Conservation (phyloP, 2,113 vertebrate species). For the Amblyornis subalaris region DNA sequence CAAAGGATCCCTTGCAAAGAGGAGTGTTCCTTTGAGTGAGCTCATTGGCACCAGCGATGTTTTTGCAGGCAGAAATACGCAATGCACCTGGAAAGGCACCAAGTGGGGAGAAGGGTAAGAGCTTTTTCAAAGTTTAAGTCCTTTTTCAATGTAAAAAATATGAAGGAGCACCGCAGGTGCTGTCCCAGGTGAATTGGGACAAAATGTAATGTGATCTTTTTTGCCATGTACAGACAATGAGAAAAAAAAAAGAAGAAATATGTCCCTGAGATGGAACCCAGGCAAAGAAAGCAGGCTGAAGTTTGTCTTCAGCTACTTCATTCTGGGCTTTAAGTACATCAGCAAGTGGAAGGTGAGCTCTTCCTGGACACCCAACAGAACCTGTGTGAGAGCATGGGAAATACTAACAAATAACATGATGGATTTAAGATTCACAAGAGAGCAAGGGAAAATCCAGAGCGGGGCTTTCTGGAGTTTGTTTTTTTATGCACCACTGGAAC, state of each 20-base stretch:
- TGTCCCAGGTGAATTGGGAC: not conserved
- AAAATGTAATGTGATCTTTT: not conserved
- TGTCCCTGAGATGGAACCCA: not conserved
- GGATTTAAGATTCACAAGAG: not conserved
- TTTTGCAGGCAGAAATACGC: not conserved
- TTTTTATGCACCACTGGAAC: constrained; percentile 48
- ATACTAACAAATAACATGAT: not conserved
- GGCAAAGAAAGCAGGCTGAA: not conserved
- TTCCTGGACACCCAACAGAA: not conserved
- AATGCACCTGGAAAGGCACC: not conserved
- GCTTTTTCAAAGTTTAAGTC: not conserved
- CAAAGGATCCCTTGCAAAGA: not conserved
- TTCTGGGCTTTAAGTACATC: not conserved
- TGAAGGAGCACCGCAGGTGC: not conserved
- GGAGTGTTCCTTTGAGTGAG: not conserved
- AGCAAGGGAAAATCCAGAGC: constrained; percentile 52
- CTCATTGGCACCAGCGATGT: not conserved
- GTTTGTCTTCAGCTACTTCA: not conserved
- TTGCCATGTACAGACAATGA: not conserved
- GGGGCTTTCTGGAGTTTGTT: constrained; percentile 56
- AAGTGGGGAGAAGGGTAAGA: not conserved
- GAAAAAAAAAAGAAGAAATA: not conserved
- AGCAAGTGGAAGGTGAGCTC: not conserved
- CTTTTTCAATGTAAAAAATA: not conserved
- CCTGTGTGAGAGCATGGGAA: not conserved